Evolutionary conservation across 2,797 vertebrate genomes (phyloP).

Genomic region (Epinephelus coioides): DNA sequence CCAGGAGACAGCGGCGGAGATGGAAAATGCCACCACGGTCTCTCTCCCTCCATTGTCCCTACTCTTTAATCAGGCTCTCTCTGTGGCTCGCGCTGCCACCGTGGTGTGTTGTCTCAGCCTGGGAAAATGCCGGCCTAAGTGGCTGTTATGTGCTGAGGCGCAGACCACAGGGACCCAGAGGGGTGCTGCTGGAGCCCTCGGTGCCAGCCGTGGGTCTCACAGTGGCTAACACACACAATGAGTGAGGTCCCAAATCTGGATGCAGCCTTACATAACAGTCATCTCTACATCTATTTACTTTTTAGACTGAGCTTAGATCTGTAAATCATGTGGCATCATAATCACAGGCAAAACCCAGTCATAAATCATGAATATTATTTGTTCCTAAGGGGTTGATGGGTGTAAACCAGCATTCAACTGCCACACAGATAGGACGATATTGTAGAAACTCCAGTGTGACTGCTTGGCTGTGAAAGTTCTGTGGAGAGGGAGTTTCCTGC

Average conservation of each 20-base stretch:
- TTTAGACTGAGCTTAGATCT: constrained; percentile 48
- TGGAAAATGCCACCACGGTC: constrained; percentile 86
- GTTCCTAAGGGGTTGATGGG: constrained; percentile 50
- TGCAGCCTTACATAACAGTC: constrained; percentile 66
- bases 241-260: constrained; percentile 68
- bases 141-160: constrained; percentile 79
- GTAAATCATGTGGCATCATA: constrained; percentile 69
- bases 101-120: constrained; percentile 86
- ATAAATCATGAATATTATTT: constrained; percentile 73
- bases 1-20: constrained; percentile 81
- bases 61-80: constrained; percentile 88
- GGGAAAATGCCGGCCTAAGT: constrained; percentile 87
- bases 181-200: constrained; percentile 77
- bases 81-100: constrained; percentile 83
- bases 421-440: constrained; percentile 49
- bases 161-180: constrained; percentile 80
- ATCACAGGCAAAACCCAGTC: constrained; percentile 64
- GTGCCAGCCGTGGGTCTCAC: constrained; percentile 78
- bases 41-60: constrained; percentile 86
- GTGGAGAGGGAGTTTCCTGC: constrained; percentile 72
- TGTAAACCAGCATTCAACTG: constrained; percentile 57
- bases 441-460: constrained; percentile 47
- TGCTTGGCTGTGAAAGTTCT: constrained; percentile 57
- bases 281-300: constrained; percentile 67
- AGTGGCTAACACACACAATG: constrained; percentile 77